Evolutionary conservation across 2,888 invertebrate species (phyloP).

Genomic region (Maniola hyperantus): DNA sequence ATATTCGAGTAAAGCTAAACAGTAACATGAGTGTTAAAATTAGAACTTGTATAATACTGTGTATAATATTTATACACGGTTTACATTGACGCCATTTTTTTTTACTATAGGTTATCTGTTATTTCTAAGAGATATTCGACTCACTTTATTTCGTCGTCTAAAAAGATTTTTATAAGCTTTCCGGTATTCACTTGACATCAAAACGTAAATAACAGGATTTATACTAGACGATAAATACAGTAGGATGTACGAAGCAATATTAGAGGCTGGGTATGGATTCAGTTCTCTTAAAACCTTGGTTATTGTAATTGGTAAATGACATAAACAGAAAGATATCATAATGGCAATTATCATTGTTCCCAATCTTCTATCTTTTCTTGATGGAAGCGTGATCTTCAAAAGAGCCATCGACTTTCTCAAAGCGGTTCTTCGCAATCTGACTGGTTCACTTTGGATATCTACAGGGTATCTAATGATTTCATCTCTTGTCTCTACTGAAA

Average conservation of each 20-base stretch:
- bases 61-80: background rate
- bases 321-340: slow-evolving; percentile 93
- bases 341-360: slow-evolving; percentile 95
- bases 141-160: slow-evolving; percentile 72
- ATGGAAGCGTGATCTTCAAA: slow-evolving; percentile 85
- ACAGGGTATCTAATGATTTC: slow-evolving; percentile 28
- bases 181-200: slow-evolving; percentile 95
- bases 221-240: slow-evolving; percentile 94
- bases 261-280: slow-evolving; percentile 84
- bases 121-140: slow-evolving; percentile 33
- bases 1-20: slow-evolving; percentile 25
- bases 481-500: slow-evolving; percentile 38
- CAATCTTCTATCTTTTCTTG: slow-evolving; percentile 88
- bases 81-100: slow-evolving; percentile 13
- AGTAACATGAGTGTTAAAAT: slow-evolving; percentile 34
- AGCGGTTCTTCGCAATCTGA: slow-evolving; percentile 58
- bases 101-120: slow-evolving; percentile 27
- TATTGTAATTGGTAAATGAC: slow-evolving; percentile 95
- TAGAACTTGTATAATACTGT: background rate
- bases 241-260: slow-evolving; percentile 92
- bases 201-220: slow-evolving; percentile 95
- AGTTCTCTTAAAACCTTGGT: slow-evolving; percentile 89
- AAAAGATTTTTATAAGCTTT: slow-evolving; percentile 92
- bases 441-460: slow-evolving; percentile 30
- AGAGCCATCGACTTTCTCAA: slow-evolving; percentile 60